phyloP scores from a whole-genome alignment of 1,140 invertebrate genomes.

The Mizuhopecten yessoensis region DNA sequence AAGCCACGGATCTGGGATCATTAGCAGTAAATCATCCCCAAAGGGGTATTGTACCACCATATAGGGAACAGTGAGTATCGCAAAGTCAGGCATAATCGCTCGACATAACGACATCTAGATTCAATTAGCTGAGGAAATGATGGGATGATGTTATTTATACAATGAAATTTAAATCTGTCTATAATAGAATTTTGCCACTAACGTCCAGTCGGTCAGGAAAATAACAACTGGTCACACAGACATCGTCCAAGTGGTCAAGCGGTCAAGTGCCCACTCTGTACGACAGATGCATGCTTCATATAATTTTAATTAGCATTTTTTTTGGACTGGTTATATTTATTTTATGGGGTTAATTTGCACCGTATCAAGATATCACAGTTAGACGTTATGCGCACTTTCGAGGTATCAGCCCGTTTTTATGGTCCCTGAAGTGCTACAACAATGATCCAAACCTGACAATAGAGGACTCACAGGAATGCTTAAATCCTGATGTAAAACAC shows the following conservation, averaged over 20 bases:
- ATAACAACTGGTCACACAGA: neutral
- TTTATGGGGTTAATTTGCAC: conserved; percentile 9
- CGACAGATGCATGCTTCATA: neutral
- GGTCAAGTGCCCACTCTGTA: neutral
- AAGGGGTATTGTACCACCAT: conserved; percentile 32
- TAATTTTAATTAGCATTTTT: neutral
- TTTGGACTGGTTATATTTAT: neutral
- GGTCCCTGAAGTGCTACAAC: neutral
- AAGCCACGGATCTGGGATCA: neutral
- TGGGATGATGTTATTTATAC: neutral
- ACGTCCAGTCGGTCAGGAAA: neutral
- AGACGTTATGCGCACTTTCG: neutral
- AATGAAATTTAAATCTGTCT: neutral
- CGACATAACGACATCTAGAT: conserved; percentile 17
- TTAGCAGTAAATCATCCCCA: neutral
- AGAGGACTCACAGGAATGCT: neutral
- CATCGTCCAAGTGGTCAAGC: neutral
- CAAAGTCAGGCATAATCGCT: neutral
- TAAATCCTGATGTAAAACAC: neutral
- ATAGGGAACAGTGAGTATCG: neutral
- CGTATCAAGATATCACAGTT: neutral
- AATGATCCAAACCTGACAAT: conserved; percentile 5
- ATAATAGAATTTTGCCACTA: neutral
- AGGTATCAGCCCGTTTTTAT: neutral
- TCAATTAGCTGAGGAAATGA: neutral